Evolutionary conservation across 2,113 vertebrate genomes (phyloP).

Genomic region (Pterocles orientalis): DNA sequence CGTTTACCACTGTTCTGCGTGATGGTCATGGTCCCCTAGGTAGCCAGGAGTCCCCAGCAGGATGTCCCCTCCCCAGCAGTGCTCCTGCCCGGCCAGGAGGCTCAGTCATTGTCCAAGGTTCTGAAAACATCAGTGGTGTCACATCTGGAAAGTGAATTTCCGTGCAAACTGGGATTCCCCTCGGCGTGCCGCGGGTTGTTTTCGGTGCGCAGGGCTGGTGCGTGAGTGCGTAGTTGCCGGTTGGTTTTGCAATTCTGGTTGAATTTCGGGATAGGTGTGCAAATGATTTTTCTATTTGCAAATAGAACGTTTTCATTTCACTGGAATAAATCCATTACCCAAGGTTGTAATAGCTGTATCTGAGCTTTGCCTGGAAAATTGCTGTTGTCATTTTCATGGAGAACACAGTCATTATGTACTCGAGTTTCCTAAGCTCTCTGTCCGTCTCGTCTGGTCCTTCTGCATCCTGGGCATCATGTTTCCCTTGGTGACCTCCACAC

Average conservation of each 20-base stretch:
- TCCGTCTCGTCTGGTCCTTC: background rate
- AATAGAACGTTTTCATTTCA: background rate
- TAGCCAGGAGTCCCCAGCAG: background rate
- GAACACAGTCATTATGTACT: rapidly evolving
- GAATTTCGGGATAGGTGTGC: background rate
- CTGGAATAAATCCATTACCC: background rate
- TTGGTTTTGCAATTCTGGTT: background rate
- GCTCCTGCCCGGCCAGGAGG: background rate
- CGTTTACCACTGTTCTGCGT: background rate
- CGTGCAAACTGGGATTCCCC: background rate
- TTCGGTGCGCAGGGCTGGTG: background rate
- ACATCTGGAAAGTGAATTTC: background rate
- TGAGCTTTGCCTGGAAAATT: background rate
- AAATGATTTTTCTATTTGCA: background rate
- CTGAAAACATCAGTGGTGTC: background rate
- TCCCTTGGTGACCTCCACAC: background rate
- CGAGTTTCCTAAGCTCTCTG: background rate
- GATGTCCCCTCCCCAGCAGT: background rate
- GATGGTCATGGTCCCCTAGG: background rate
- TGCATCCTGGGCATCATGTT: background rate
- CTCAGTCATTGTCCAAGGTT: too few species aligned
- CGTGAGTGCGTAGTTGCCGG: background rate
- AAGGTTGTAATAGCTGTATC: background rate
- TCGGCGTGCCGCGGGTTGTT: rapidly evolving
- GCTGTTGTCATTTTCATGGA: background rate